Evolutionary conservation across 2,888 invertebrate genomes (phyloP).

Genomic region (Ethmia dodecea): DNA sequence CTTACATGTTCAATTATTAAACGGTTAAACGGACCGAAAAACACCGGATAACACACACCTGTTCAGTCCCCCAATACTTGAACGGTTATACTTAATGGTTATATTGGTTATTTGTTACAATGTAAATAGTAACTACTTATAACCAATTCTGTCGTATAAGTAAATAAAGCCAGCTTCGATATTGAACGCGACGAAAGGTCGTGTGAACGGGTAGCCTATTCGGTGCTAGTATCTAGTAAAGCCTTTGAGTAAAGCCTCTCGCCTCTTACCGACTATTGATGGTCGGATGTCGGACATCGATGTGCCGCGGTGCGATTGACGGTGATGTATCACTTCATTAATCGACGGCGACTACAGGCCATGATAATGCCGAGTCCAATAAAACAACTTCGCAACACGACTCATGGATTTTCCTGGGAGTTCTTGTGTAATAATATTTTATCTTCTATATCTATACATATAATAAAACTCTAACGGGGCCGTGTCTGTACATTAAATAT

Average conservation of each 20-base stretch:
- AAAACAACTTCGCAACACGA: background rate
- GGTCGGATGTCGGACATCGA: conserved; percentile 34
- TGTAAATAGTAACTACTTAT: background rate
- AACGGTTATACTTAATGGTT: background rate
- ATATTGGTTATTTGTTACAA: background rate
- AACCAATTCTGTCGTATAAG: too few relatives aligned
- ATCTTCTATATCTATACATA: too few relatives aligned
- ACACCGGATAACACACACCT: conserved; percentile 19
- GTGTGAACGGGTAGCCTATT: conserved; percentile 26
- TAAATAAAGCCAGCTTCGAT: conserved; percentile 13
- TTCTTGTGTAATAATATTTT: too few relatives aligned
- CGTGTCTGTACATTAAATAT: too few relatives aligned
- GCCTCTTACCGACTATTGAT: conserved; percentile 32
- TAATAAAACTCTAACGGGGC: too few relatives aligned
- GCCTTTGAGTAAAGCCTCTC: conserved; percentile 24
- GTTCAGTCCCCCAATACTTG: too few relatives aligned
- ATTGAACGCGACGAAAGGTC: conserved; percentile 24
- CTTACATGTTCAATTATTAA: too few relatives aligned
- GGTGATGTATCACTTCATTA: conserved; percentile 44
- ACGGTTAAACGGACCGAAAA: conserved; percentile 21
- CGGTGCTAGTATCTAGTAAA: conserved; percentile 17
- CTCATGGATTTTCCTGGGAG: too few relatives aligned
- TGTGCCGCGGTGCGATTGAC: conserved; percentile 33
- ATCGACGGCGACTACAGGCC: background rate
- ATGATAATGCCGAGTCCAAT: too few relatives aligned